phyloP scores from a whole-genome alignment of 2,113 vertebrate species.

The Geococcyx californianus region DNA sequence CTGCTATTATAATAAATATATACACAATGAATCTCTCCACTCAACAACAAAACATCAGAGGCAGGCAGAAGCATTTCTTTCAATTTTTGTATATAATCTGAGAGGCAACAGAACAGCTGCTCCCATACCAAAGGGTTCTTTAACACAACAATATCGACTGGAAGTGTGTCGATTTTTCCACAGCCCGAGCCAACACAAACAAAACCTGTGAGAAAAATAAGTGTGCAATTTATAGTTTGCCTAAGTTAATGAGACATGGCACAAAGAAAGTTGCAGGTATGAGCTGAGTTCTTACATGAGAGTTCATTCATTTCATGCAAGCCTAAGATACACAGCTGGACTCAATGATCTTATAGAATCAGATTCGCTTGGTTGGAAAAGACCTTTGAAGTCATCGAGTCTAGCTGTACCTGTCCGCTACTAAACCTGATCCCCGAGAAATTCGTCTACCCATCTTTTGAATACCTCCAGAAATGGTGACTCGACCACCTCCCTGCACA shows the following conservation, averaged over 20 bases:
- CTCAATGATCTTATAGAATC: too few relatives aligned
- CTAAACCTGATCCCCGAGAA: too few relatives aligned
- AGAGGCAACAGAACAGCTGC: background rate
- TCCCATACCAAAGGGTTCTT: background rate
- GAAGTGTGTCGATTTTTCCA: background rate
- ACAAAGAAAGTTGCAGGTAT: background rate
- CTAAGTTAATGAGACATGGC: background rate
- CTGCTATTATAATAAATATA: background rate
- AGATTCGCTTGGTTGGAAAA: too few relatives aligned
- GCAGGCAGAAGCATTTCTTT: background rate
- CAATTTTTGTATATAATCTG: background rate
- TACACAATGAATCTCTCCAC: background rate
- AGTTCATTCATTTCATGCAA: accelerated
- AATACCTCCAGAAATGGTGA: too few relatives aligned
- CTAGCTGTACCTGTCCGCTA: too few relatives aligned
- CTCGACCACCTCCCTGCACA: too few relatives aligned
- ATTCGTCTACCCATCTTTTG: too few relatives aligned
- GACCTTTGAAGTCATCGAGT: too few relatives aligned
- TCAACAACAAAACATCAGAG: background rate
- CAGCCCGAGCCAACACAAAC: background rate
- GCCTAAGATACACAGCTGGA: background rate
- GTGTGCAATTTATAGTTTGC: background rate
- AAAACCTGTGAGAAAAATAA: background rate
- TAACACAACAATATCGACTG: background rate
- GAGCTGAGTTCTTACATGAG: background rate